Evolutionary conservation across 2,113 vertebrate genomes (phyloP).

Genomic region (Procavia capensis): DNA sequence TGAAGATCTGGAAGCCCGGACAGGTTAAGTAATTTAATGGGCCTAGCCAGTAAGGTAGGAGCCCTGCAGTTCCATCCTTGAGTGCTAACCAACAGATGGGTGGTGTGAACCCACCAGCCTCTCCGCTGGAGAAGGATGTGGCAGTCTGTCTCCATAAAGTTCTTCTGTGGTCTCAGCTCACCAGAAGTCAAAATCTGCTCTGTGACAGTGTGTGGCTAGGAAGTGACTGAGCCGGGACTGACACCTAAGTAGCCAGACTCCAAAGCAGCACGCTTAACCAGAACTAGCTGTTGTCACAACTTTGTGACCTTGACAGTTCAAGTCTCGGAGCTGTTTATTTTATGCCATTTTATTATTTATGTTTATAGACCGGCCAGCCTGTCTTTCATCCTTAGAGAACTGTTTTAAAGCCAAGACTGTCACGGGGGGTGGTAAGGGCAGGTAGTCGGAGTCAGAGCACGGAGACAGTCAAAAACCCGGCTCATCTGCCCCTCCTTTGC

Average conservation of each 20-base stretch:
- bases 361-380: neutral
- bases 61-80: neutral
- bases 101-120: neutral
- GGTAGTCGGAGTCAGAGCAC: neutral
- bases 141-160: neutral
- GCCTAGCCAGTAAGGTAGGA: neutral
- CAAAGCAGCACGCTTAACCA: neutral
- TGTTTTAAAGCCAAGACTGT: neutral
- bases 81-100: neutral
- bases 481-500: neutral
- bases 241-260: neutral
- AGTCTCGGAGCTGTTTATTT: neutral
- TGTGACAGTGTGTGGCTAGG: neutral
- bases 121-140: neutral
- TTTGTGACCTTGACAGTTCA: neutral
- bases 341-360: neutral
- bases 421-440: fast-evolving
- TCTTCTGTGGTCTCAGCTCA: too few relatives aligned
- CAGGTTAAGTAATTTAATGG: neutral
- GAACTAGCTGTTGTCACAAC: neutral
- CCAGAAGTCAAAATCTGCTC: neutral
- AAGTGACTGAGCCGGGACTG: neutral
- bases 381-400: neutral
- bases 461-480: too few relatives aligned
- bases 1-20: neutral